A percentile compares a stretch with the other conserved stretches of the same genome.
These are phyloP conservation scores for Ceyx melanurus DNA, from an alignment of 2,113 vertebrate species.

Conservation along the genomic window DNA sequence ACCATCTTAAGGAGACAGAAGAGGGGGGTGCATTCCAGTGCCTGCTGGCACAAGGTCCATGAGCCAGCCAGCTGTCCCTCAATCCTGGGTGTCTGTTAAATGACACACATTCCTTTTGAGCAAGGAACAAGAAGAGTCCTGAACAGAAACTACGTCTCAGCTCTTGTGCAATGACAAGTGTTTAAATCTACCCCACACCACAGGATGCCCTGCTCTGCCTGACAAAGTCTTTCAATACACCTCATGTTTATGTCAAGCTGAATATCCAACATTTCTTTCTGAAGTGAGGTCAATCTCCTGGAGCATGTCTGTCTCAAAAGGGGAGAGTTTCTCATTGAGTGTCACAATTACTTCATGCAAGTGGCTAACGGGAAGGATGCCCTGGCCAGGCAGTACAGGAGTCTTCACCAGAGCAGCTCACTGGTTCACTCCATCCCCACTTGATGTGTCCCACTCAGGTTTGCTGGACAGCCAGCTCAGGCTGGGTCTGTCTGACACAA, in stretches of 20 bases:
- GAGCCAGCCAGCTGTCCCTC: neutral
- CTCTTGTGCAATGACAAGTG: neutral
- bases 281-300: neutral
- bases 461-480: neutral
- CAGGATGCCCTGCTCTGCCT: neutral
- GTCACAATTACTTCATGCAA: neutral
- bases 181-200: rapidly evolving
- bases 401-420: neutral
- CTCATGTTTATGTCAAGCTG: neutral
- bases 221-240: neutral
- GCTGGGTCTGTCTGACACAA: neutral
- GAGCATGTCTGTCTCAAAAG: neutral
- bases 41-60: rapidly evolving
- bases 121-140: neutral
- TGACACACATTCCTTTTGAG: too few relatives aligned
- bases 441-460: neutral
- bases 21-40: neutral
- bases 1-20: too few relatives aligned
- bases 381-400: neutral
- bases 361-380: neutral
- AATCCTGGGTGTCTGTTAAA: neutral
- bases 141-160: neutral
- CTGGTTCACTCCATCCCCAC: neutral
- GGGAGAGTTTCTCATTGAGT: neutral
- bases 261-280: neutral